Evolutionary conservation across 2,888 invertebrate species (phyloP).

Genomic region (Cistogaster globosa): DNA sequence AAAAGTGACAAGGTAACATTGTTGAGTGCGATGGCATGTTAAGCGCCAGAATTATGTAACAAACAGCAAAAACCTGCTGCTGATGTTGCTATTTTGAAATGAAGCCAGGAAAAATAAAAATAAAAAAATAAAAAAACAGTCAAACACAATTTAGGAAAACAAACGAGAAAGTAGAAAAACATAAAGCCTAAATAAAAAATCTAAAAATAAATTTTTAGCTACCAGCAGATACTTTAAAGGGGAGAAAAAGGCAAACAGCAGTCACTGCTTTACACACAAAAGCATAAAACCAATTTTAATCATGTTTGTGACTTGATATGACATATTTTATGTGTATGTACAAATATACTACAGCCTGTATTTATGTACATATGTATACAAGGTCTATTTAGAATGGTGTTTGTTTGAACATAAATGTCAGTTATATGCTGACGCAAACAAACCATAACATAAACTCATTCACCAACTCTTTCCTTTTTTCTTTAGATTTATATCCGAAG

Average conservation of each 20-base stretch:
- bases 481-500: slow-evolving; percentile 33
- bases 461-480: not conserved
- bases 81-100: slow-evolving; percentile 58
- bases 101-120: slow-evolving; percentile 34
- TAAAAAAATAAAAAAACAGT: not conserved
- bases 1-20: slow-evolving; percentile 45
- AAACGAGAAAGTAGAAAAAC: slow-evolving; percentile 9
- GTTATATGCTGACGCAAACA: slow-evolving; percentile 48
- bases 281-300: slow-evolving; percentile 60
- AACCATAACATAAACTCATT: slow-evolving; percentile 23
- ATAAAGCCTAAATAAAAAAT: slow-evolving; percentile 46
- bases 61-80: slow-evolving; percentile 22
- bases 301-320: slow-evolving; percentile 67
- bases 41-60: slow-evolving; percentile 29
- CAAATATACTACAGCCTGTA: not conserved
- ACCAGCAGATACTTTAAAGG: slow-evolving; percentile 22
- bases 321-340: slow-evolving; percentile 46
- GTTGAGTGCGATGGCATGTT: slow-evolving; percentile 12
- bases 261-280: not conserved
- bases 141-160: slow-evolving; percentile 37
- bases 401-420: slow-evolving; percentile 48
- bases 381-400: not conserved
- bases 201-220: slow-evolving; percentile 51
- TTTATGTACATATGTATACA: not conserved
- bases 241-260: not conserved